phyloP scores from a whole-genome alignment of 2,113 vertebrate genomes.

The Phaethornis superciliosus region DNA sequence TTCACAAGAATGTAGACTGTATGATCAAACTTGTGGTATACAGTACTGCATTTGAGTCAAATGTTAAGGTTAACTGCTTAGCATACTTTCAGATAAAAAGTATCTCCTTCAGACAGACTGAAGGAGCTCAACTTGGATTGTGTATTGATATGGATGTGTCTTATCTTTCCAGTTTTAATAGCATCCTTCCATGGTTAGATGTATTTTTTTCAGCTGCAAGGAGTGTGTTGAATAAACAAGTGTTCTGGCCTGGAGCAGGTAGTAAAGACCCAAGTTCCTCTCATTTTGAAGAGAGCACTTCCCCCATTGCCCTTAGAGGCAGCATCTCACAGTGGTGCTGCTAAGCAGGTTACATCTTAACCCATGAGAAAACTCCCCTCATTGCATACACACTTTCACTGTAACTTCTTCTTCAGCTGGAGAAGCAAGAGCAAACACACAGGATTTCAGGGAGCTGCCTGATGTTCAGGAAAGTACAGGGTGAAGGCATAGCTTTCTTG shows the following conservation, averaged over 20 bases:
- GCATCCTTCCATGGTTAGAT: background rate
- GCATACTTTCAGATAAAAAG: background rate
- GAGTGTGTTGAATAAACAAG: background rate
- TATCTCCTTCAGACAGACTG: too few relatives aligned
- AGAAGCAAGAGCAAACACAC: background rate
- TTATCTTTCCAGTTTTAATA: background rate
- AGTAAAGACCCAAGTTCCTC: background rate
- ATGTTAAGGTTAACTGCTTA: background rate
- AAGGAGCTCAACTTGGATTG: background rate
- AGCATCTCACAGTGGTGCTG: background rate
- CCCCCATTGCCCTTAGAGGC: background rate
- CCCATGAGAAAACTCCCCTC: background rate
- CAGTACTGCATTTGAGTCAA: background rate
- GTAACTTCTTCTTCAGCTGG: background rate
- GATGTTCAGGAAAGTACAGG: background rate
- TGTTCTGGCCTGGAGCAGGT: background rate
- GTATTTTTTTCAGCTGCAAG: background rate
- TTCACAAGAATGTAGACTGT: background rate
- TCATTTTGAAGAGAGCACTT: background rate
- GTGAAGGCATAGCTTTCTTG: background rate
- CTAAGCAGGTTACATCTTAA: background rate
- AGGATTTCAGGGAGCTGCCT: background rate
- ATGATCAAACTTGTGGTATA: background rate
- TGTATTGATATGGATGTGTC: background rate
- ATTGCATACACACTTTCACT: background rate